A percentile compares a stretch with the other conserved stretches of the same genome.
Evolutionary conservation across 2,113 vertebrate genomes (phyloP).

Genomic region (Cavia aperea): DNA sequence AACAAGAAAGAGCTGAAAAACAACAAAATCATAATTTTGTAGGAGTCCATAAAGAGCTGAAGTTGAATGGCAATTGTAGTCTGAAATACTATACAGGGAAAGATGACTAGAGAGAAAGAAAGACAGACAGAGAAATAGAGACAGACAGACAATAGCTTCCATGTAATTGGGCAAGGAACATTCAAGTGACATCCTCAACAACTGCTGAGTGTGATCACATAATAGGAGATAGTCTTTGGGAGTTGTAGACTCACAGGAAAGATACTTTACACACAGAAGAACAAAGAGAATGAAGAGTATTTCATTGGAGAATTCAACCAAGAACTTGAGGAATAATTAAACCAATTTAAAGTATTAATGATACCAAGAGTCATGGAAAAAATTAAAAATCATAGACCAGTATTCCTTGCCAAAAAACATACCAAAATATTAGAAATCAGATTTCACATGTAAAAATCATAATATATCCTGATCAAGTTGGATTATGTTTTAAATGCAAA

Average conservation of each 20-base stretch:
- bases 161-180: too few species aligned
- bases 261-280: not conserved
- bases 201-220: fast-evolving
- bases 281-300: fast-evolving
- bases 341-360: not conserved
- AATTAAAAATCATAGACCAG: not conserved
- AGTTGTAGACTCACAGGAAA: not conserved
- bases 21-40: not conserved
- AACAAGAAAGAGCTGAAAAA: not conserved
- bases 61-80: too few species aligned
- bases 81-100: not conserved
- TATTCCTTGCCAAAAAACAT: not conserved
- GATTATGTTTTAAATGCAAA: not conserved
- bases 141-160: not conserved
- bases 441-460: not conserved
- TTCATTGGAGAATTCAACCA: not conserved
- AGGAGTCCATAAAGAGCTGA: not conserved
- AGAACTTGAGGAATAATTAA: not conserved
- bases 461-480: not conserved
- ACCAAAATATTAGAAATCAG: not conserved
- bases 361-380: not conserved
- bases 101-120: not conserved
- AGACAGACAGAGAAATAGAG: not conserved
- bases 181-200: not conserved
- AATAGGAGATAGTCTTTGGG: not conserved